Percentiles rank a stretch among this genome's conserved stretches.
These are phyloP conservation scores for Drosophila subsilvestris DNA, from an alignment of 2,888 invertebrate genomes.

Conservation along the genomic window DNA sequence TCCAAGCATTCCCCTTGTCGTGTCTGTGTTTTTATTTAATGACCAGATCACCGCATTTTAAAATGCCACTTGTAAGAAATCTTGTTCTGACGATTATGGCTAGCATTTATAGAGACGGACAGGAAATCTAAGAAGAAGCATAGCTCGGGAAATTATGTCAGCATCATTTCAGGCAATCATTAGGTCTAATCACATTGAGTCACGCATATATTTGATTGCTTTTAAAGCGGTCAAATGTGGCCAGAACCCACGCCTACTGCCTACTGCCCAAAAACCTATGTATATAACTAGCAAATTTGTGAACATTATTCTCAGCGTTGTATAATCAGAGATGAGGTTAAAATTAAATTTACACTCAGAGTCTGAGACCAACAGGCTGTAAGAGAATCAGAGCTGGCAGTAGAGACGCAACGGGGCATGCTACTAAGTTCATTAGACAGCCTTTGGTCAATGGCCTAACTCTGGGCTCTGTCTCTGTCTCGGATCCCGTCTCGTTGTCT, in stretches of 20 bases:
- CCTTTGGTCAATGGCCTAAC: slow-evolving; percentile 73
- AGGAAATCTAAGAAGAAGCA: slow-evolving; percentile 57
- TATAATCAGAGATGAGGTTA: slow-evolving; percentile 1
- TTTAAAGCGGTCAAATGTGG: slow-evolving; percentile 50
- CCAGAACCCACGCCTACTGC: background rate
- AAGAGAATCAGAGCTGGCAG: slow-evolving; percentile 50
- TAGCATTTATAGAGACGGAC: slow-evolving; percentile 36
- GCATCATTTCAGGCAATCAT: slow-evolving; percentile 62
- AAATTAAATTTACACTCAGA: slow-evolving; percentile 37
- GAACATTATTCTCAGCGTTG: background rate
- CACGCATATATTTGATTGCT: slow-evolving; percentile 71
- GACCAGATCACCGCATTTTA: slow-evolving; percentile 40
- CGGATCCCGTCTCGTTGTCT: background rate
- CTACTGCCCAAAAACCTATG: slow-evolving; percentile 16
- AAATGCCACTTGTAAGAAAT: slow-evolving; percentile 36
- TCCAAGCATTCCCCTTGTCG: slow-evolving; percentile 15
- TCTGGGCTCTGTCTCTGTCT: background rate
- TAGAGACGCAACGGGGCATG: slow-evolving; percentile 43
- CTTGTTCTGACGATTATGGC: slow-evolving; percentile 26
- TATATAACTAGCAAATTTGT: slow-evolving; percentile 5
- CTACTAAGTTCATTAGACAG: slow-evolving; percentile 58
- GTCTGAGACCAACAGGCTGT: slow-evolving; percentile 34
- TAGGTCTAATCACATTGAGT: slow-evolving; percentile 63
- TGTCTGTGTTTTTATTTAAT: slow-evolving; percentile 25
- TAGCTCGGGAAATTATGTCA: slow-evolving; percentile 61